Percentiles rank a stretch among this genome's conserved stretches.
Conservation (phyloP, 1,140 invertebrate genomes). For the Mactra quadrangularis region DNA sequence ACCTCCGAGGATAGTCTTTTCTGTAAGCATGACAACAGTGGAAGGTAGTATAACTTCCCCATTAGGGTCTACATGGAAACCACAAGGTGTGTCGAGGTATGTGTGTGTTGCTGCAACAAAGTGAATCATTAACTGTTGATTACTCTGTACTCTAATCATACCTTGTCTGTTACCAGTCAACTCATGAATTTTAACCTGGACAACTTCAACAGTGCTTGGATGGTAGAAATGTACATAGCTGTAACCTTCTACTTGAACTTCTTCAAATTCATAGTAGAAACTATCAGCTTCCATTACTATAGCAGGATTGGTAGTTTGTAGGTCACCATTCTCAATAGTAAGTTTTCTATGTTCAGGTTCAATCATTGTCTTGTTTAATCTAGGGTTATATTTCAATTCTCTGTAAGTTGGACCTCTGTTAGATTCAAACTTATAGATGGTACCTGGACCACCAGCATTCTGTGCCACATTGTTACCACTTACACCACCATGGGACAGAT, state of each 20-base stretch:
- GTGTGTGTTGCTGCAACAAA: slow-evolving; percentile 78
- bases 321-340: slow-evolving; percentile 69
- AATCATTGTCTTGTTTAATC: slow-evolving; percentile 70
- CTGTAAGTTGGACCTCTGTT: slow-evolving; percentile 74
- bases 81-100: slow-evolving; percentile 76
- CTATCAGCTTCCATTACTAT: slow-evolving; percentile 76
- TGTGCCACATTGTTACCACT: slow-evolving; percentile 41
- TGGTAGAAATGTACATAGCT: slow-evolving; percentile 79
- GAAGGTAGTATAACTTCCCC: slow-evolving; percentile 76
- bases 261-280: slow-evolving; percentile 77
- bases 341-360: slow-evolving; percentile 75
- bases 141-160: slow-evolving; percentile 69
- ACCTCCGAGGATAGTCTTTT: slow-evolving; percentile 72
- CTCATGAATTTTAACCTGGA: slow-evolving; percentile 73
- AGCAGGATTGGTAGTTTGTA: slow-evolving; percentile 70
- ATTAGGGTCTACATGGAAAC: slow-evolving; percentile 73
- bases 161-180: slow-evolving; percentile 76
- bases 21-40: slow-evolving; percentile 65
- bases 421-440: slow-evolving; percentile 77
- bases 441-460: slow-evolving; percentile 73
- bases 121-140: slow-evolving; percentile 71
- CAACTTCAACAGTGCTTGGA: slow-evolving; percentile 66
- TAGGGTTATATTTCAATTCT: slow-evolving; percentile 77
- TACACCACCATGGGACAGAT: slow-evolving; percentile 69
- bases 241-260: slow-evolving; percentile 75